Base-by-base conservation (phyloP, 2,888 invertebrate genomes). In the Anagyrus pseudococci region DNA sequence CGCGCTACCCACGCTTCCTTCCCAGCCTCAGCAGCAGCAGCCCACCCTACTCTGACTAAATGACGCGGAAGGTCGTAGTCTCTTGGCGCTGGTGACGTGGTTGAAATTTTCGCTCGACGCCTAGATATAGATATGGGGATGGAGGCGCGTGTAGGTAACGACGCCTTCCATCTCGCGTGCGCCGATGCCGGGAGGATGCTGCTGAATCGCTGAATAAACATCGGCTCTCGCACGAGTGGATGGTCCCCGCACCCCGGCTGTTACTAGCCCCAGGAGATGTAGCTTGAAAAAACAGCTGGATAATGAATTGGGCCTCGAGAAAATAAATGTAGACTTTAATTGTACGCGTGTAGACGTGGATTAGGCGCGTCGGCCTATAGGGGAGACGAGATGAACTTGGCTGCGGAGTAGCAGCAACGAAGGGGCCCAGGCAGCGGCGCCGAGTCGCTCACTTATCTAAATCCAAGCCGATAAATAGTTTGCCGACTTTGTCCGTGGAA, bases 301-400 rank as follows among this genome's bases (percentile, higher is more conserved):
- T 7, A 29, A 7, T 29, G 10, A 7, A 29, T 10, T 29, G 4
- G 17, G 20, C 20, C 46, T 7, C 46, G 46, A 19, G n/a, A 47
- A 53, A 54, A 54, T 58, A 58, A 54, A 53, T 46, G 43, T 33
- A 61, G 37, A n/a, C 13, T 44, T 48, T 53, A 53, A 57, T 53
- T 57, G 43, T 43, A 23, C 19, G 26, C 15, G 15, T 37, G n/a
- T 19, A 23, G 10, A 22, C 1, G 20, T 43, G n/a, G 40, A 20
- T 44, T 55, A 22, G 20, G 19, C 4, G 33, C 10, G 25, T 22
- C 20, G 15, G n/a, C 47, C 15, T 20, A n/a, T n/a, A n/a, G 22
- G 13, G 15, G 22, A 47, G 19, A 8, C 22, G 47, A 8, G 47
- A 47, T 20, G 15, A 20, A 8, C 4, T 37, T 6, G 17, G 43